A percentile compares a stretch with the other conserved stretches of the same genome.
Conservation (phyloP, 2,888 invertebrate genomes). For the Dimorphilus gyrociliatus region DNA sequence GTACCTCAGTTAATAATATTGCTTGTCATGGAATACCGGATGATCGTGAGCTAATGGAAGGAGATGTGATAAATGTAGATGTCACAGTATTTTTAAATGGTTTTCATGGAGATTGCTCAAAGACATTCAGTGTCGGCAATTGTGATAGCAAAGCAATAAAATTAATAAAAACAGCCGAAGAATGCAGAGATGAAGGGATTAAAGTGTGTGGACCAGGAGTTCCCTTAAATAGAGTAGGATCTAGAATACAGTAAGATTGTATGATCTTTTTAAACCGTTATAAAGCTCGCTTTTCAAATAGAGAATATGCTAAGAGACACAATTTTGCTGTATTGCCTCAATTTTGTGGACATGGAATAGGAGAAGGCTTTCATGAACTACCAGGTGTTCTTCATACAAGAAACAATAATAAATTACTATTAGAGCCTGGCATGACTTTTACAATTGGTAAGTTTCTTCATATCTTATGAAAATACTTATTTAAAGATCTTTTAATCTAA, state of each 20-base stretch:
- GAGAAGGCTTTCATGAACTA: conserved; percentile 73
- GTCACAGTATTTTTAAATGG: conserved; percentile 66
- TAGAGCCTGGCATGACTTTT: conserved; percentile 80
- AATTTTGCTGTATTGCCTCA: conserved; percentile 53
- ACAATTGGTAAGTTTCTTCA: conserved; percentile 49
- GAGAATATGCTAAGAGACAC: no score
- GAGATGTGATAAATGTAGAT: conserved; percentile 79
- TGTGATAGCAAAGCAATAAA: conserved; percentile 54
- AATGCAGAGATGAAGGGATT: conserved; percentile 50
- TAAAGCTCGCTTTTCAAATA: no score
- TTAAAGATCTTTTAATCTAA: neutral
- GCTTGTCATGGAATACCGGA: conserved; percentile 88
- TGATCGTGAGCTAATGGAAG: conserved; percentile 52
- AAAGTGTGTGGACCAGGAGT: conserved; percentile 44
- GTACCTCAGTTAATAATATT: conserved; percentile 78
- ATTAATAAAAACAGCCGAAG: conserved; percentile 53
- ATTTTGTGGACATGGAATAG: conserved; percentile 82
- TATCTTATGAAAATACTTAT: neutral
- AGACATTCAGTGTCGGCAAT: conserved; percentile 64
- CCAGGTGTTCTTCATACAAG: conserved; percentile 63
- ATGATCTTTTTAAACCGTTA: no score
- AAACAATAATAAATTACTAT: conserved; percentile 31
- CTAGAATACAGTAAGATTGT: conserved; percentile 21
- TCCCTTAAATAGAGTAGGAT: conserved; percentile 36
- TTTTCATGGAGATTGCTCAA: conserved; percentile 79